These are phyloP conservation scores for Saturnia japonica DNA, from an alignment of 2,888 invertebrate genomes.

Conservation along the genomic window DNA sequence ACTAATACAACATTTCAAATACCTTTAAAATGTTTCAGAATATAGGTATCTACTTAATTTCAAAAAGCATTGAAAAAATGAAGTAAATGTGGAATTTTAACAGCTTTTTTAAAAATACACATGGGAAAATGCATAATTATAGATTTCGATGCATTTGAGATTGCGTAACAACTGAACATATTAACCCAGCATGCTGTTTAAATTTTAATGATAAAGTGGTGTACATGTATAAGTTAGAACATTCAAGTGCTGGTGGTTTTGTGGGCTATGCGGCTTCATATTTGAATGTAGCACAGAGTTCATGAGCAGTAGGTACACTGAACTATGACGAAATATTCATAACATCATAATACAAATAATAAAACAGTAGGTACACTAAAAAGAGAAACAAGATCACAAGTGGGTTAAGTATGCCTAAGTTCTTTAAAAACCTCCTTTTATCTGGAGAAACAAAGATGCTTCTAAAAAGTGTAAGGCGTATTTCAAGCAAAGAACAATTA, in stretches of 20 bases:
- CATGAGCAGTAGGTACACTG: background rate
- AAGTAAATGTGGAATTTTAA: background rate
- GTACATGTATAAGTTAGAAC: background rate
- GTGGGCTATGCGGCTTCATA: background rate
- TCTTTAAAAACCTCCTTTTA: no score
- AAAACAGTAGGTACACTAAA: no score
- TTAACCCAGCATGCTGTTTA: no score
- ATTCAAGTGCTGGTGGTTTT: background rate
- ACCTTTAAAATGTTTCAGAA: background rate
- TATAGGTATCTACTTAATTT: background rate
- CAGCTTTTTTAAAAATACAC: background rate
- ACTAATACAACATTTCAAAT: background rate
- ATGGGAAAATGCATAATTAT: background rate
- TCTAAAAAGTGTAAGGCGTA: no score
- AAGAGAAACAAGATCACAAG: background rate
- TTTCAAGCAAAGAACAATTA: no score
- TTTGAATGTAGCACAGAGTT: background rate
- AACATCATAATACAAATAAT: background rate
- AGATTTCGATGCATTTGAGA: background rate
- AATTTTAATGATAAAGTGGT: background rate
- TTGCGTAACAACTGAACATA: no score
- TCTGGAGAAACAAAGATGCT: no score
- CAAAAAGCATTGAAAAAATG: background rate
- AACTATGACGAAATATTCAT: slow-evolving; percentile 6
- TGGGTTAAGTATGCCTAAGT: background rate